These are phyloP conservation scores for Butastur rufipennis DNA, from an alignment of 2,113 vertebrate genomes.

Conservation along the genomic window DNA sequence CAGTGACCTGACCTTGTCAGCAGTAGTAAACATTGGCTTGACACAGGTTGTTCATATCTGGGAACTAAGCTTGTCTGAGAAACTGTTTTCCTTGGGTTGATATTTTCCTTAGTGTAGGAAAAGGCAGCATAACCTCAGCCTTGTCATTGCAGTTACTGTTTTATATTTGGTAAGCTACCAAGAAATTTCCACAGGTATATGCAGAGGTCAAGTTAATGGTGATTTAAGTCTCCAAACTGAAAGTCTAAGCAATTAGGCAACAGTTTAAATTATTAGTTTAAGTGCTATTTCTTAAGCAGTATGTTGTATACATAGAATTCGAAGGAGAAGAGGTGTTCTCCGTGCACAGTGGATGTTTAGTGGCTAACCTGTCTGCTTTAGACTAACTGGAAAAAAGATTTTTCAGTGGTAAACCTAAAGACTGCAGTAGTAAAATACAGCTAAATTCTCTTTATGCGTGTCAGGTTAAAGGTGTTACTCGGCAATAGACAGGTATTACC, in stretches of 20 bases:
- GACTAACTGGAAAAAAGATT: neutral
- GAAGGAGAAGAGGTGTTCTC: neutral
- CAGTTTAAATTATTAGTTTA: neutral
- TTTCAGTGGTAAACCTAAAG: neutral
- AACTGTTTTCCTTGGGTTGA: neutral
- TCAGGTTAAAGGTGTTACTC: neutral
- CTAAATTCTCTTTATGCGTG: neutral
- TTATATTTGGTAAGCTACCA: constrained; percentile 1
- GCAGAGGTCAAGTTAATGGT: neutral
- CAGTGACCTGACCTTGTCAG: neutral
- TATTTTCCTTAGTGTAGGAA: neutral
- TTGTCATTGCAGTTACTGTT: neutral
- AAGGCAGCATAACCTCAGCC: neutral
- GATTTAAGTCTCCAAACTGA: neutral
- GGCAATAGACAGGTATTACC: neutral
- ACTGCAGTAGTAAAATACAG: neutral
- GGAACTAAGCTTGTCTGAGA: neutral
- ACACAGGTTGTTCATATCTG: neutral
- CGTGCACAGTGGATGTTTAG: neutral
- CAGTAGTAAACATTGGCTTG: neutral
- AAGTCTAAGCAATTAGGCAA: neutral
- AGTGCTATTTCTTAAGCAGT: neutral
- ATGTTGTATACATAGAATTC: neutral
- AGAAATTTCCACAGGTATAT: neutral
- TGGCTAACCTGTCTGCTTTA: neutral